phyloP scores from a whole-genome alignment of 2,888 invertebrate genomes.

The Magallana nippona region DNA sequence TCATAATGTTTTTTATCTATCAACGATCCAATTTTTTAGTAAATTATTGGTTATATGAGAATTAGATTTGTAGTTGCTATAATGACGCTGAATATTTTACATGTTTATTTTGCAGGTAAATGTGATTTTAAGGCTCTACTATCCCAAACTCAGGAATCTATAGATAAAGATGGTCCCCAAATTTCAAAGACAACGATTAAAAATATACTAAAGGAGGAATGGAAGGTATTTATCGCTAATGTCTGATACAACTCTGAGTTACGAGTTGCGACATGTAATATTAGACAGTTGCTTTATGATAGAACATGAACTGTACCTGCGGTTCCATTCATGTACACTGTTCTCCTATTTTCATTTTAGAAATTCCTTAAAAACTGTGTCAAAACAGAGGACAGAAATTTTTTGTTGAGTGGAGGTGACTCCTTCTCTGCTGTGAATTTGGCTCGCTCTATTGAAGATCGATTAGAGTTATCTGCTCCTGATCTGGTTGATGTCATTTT shows the following conservation, averaged over 20 bases:
- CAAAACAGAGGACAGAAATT: conserved; percentile 55
- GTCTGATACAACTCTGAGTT: not conserved
- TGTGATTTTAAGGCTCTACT: not conserved
- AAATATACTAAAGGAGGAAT: not conserved
- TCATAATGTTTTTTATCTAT: no score
- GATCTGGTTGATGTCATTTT: conserved; percentile 75
- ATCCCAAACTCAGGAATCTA: not conserved
- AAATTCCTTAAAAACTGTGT: not conserved
- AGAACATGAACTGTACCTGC: no score
- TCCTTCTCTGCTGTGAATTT: conserved; percentile 87
- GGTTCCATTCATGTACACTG: no score
- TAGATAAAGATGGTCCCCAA: not conserved
- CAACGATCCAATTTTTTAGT: no score
- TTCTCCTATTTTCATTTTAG: not conserved
- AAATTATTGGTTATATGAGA: not conserved
- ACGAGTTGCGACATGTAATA: not conserved
- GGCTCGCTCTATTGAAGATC: conserved; percentile 82
- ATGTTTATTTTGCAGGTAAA: not conserved
- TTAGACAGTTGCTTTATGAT: no score
- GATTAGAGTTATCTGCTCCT: conserved; percentile 60
- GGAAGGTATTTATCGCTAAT: not conserved
- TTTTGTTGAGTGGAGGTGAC: conserved; percentile 84
- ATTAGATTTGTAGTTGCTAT: not conserved
- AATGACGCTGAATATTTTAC: conserved; percentile 10
- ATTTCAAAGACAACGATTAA: not conserved